Evolutionary conservation across 2,113 vertebrate genomes (phyloP), one percentile per base, ranked within the genome.

Genomic region (Sturnus vulgaris): DNA sequence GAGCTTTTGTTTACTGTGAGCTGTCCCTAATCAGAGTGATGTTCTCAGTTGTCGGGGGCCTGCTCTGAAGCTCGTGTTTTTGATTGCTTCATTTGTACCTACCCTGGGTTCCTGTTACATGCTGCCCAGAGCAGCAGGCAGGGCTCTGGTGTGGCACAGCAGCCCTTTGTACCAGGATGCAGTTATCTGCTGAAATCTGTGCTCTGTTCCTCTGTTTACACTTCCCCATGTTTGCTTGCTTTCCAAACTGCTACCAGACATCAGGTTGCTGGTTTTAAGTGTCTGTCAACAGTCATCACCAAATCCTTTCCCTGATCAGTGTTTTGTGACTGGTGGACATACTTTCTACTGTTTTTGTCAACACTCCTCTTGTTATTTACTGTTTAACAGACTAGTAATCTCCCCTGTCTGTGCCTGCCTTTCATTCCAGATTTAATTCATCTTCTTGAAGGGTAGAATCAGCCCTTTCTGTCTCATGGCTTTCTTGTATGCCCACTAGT

Each of bases 241-340:
- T 98, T 98, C 92, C 91, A 98, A 98, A 98, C 97, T 97, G 87
- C 90, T 97, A 97, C 95, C 98, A 98, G 98, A 98, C 96, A 88
- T 78, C 25, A 90, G 88, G 73, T 95, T 97, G 97, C 97, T 97
- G 97, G 71, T 97, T 97, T 97, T 97, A 98, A 98, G 97, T 96
- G 93, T 97, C 97, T 96, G 92, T 97, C 92, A 90, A 82, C 93
- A 97, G 93, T 71, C 92, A 93, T 68, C 94, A 88, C 39, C 91
- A 92, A 95, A 93, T 93, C 91, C 90, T 97, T 92, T 95, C 93
- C 84, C 86, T 86, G 90, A 95, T 93, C 71, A 68, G 52, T 83
- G 90, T 75, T 86, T 85, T 85, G 64, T 83, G 68, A 81, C 84
- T 89, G 20, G 28, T 88, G 83, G 95, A 93, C 93, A 92, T 81